These are phyloP conservation scores for Laticauda laticaudata DNA, from an alignment of 2,113 vertebrate species.

Conservation along the genomic window DNA sequence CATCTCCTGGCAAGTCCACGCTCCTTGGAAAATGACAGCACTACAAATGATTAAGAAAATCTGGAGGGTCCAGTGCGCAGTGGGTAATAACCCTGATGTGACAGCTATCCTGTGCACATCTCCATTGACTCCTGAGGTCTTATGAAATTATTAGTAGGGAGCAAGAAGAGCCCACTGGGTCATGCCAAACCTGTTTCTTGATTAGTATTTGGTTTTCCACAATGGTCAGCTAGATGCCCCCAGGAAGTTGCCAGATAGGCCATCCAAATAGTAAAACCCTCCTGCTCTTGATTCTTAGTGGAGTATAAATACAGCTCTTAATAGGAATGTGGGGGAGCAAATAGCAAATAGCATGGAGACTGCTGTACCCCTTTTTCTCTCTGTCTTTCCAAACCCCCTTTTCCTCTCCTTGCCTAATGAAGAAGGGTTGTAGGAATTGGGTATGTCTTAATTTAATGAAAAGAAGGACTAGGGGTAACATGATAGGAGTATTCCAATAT, in stretches of 20 bases:
- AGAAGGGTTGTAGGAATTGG: background rate
- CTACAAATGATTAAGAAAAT: constrained; percentile 11
- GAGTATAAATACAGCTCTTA: background rate
- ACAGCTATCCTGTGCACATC: background rate
- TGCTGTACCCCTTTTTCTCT: background rate
- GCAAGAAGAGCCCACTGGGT: background rate
- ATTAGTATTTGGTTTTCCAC: background rate
- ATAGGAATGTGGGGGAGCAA: background rate
- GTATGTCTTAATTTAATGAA: background rate
- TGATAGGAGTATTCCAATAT: background rate
- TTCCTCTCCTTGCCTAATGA: background rate
- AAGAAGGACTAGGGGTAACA: background rate
- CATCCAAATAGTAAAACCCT: background rate
- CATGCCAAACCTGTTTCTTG: background rate
- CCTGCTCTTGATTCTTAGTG: background rate
- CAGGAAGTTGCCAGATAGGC: background rate
- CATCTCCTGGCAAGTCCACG: background rate
- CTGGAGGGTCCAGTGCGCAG: background rate
- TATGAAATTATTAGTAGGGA: background rate
- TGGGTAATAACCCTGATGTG: background rate
- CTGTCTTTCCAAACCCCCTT: background rate
- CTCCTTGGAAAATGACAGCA: constrained; percentile 12
- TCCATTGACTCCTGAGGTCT: background rate
- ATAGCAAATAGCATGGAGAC: background rate
- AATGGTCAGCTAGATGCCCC: background rate